Base-by-base conservation (phyloP, 2,113 vertebrate species). In the Coracopsis vasa region DNA sequence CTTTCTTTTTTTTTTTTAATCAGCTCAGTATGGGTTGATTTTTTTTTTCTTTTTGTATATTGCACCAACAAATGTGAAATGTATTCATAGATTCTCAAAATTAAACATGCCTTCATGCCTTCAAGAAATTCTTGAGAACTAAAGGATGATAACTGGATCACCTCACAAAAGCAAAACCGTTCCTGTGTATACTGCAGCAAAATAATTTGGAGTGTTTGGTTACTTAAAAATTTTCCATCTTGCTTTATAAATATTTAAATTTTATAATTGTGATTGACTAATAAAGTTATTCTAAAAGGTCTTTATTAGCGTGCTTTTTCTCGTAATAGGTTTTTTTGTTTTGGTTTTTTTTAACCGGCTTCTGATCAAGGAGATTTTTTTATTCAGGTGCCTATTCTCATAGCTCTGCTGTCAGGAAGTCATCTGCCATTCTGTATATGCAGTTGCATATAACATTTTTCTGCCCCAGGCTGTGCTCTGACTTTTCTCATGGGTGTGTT, bases 151-250 rank as follows among this genome's bases (percentile, higher is more conserved):
- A 66, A 66, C 25, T 94, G 48, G 64, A 86, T 70, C 74, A 80
- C 64, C 42, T 90, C 3, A 0, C 94, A 81, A 86, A 88, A 86
- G 93, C 67, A 92, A 91, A 97, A 75, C 83, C 80, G 86, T 97
- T 97, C 95, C 95, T 98, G 95, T 97, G 96, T 97, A 96, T 96
- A 94, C 87, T 97, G 96, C 97, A 97, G 95, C 96, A 97, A 96
- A 97, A 94, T 33, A 73, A 82, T 73, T 83, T 51, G 64, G 70
- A 85, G 21, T 71, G 73, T 97, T 97, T 84, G 84, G 48, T 96
- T 71, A 90, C 86, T 89, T 67, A 45, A 54, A 31, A 94, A 71
- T 82, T 97, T 97, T 92, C 79, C 93, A 94, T 89, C 54, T 96
- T 73, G 35, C 54, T 97, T 75, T 94, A 92, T 94, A 94, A 94